phyloP scores from a whole-genome alignment of 1,140 invertebrate genomes.

The Pentalonia nigronervosa region DNA sequence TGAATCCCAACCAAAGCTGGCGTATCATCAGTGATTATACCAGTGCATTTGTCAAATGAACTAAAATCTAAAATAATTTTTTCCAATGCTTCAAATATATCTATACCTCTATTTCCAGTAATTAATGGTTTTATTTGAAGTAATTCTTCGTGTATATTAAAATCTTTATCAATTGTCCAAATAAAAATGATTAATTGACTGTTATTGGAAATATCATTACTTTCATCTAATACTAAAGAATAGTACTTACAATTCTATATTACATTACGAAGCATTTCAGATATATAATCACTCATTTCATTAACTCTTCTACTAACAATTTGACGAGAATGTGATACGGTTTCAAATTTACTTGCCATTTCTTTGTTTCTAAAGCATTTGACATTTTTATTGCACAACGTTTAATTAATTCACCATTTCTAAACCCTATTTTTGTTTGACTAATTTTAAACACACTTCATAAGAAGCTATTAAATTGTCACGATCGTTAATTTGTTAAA shows the following conservation, averaged over 20 bases:
- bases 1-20: no score
- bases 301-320: slow-evolving; percentile 28
- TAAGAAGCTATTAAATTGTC: no score
- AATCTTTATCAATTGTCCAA: slow-evolving; percentile 12
- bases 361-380: slow-evolving; percentile 35
- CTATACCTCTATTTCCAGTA: slow-evolving; percentile 17
- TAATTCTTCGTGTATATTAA: slow-evolving; percentile 20
- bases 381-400: slow-evolving; percentile 18
- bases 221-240: slow-evolving; percentile 45
- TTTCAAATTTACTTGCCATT: slow-evolving; percentile 38
- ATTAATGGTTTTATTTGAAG: slow-evolving; percentile 19
- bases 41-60: slow-evolving; percentile 11
- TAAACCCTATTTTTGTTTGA: no score
- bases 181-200: slow-evolving; percentile 45
- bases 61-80: slow-evolving; percentile 21
- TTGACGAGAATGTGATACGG: slow-evolving; percentile 21
- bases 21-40: neutral
- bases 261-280: slow-evolving; percentile 30
- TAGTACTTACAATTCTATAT: slow-evolving; percentile 41
- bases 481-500: no score
- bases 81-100: slow-evolving; percentile 35
- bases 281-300: slow-evolving; percentile 39
- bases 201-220: slow-evolving; percentile 33
- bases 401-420: neutral
- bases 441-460: no score